A percentile compares a stretch with the other conserved stretches of the same genome.
These are phyloP conservation scores for Ascaphus truei DNA, from an alignment of 2,113 vertebrate genomes.

Conservation along the genomic window DNA sequence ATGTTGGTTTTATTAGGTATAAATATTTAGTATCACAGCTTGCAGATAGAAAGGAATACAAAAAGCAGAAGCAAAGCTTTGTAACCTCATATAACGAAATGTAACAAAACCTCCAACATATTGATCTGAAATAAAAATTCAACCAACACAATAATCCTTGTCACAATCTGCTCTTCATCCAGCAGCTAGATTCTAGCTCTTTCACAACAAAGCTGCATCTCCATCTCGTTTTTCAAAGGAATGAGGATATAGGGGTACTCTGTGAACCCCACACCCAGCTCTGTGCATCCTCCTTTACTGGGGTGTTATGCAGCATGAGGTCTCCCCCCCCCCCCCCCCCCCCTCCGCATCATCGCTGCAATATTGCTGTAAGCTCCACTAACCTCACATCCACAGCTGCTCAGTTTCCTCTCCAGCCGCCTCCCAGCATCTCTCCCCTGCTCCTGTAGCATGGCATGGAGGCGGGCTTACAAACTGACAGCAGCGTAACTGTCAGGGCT, in stretches of 20 bases:
- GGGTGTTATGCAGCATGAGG: neutral
- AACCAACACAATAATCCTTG: slow-evolving; percentile 3
- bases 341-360: neutral
- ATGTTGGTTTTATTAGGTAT: neutral
- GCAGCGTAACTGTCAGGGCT: neutral
- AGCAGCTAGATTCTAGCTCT: too few species aligned
- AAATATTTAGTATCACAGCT: neutral
- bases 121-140: neutral
- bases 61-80: neutral
- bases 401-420: neutral
- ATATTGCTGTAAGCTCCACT: neutral
- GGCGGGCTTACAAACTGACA: neutral
- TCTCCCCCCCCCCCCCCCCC: neutral
- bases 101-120: neutral
- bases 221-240: neutral
- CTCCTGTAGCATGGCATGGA: neutral
- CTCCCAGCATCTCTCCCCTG: neutral
- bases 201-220: neutral
- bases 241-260: neutral
- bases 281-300: neutral
- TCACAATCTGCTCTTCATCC: neutral
- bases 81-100: neutral
- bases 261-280: neutral
- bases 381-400: neutral
- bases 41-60: neutral